A percentile compares a stretch with the other conserved stretches of the same genome.
Conservation (phyloP, 2,888 invertebrate genomes). For the Uloborus plumipes region DNA sequence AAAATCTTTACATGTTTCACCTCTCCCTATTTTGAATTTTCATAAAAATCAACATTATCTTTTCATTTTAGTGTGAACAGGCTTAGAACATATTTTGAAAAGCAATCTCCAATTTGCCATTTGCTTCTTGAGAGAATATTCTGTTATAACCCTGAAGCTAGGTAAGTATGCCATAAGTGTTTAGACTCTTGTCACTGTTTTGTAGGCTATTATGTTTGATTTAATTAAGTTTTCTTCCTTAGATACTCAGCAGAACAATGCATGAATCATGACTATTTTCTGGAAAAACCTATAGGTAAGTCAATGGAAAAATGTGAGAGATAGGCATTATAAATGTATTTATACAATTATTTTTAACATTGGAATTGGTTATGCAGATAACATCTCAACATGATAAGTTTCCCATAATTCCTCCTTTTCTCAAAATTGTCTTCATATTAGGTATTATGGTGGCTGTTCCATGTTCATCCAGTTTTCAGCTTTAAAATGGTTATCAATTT, state of each 20-base stretch:
- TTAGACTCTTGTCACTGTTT: background rate
- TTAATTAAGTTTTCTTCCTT: background rate
- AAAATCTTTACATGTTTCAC: background rate
- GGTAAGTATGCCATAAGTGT: slow-evolving; percentile 3
- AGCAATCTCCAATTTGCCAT: slow-evolving; percentile 4
- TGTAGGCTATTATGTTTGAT: background rate
- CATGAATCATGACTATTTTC: slow-evolving; percentile 24
- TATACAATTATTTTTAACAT: too few species aligned
- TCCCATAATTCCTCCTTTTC: too few species aligned
- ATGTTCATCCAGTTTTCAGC: too few species aligned
- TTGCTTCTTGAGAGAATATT: slow-evolving; percentile 25
- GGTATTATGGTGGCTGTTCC: too few species aligned
- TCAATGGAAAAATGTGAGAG: too few species aligned
- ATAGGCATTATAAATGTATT: too few species aligned
- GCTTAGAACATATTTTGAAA: slow-evolving; percentile 16
- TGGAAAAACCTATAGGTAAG: slow-evolving; percentile 27
- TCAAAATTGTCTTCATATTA: too few species aligned
- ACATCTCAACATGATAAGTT: too few species aligned
- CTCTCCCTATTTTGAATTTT: background rate
- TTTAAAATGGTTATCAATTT: too few species aligned
- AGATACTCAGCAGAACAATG: slow-evolving; percentile 30
- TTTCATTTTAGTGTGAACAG: slow-evolving; percentile 23
- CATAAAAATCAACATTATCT: background rate
- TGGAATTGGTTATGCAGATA: too few species aligned
- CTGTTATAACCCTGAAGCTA: slow-evolving; percentile 25